phyloP scores from a whole-genome alignment of 2,888 invertebrate genomes.

The Tuberolachnus salignus region DNA sequence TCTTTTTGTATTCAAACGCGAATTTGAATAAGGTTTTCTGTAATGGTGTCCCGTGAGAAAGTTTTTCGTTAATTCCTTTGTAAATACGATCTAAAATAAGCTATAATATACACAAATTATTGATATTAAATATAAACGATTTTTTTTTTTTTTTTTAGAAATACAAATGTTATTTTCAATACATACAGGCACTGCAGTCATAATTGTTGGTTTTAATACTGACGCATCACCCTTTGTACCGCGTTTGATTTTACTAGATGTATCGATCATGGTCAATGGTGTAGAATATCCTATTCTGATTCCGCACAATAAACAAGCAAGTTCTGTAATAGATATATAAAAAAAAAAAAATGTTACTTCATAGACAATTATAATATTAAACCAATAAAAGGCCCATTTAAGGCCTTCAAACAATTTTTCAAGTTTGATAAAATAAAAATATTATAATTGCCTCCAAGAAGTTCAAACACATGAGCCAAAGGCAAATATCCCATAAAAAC shows the following conservation, averaged over 20 bases:
- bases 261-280: conserved; percentile 88
- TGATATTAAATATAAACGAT: not conserved
- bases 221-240: conserved; percentile 94
- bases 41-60: conserved; percentile 79
- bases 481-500: conserved; percentile 94
- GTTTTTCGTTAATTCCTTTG: conserved; percentile 92
- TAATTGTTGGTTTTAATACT: conserved; percentile 87
- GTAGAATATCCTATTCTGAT: conserved; percentile 96
- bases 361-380: not conserved
- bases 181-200: conserved; percentile 93
- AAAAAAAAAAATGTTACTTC: conserved; percentile 3
- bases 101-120: conserved; percentile 64
- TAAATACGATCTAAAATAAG: conserved; percentile 96
- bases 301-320: conserved; percentile 66
- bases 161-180: not conserved
- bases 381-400: no score
- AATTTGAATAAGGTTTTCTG: conserved; percentile 88
- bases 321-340: conserved; percentile 60
- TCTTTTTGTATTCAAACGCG: conserved; percentile 90
- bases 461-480: conserved; percentile 94
- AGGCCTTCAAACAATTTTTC: not conserved
- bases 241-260: conserved; percentile 93
- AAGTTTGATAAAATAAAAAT: not conserved
- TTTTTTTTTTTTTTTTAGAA: not conserved
- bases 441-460: conserved; percentile 72